Evolutionary conservation across 1,140 invertebrate genomes (phyloP).

Genomic region (Wasmannia auropunctata): DNA sequence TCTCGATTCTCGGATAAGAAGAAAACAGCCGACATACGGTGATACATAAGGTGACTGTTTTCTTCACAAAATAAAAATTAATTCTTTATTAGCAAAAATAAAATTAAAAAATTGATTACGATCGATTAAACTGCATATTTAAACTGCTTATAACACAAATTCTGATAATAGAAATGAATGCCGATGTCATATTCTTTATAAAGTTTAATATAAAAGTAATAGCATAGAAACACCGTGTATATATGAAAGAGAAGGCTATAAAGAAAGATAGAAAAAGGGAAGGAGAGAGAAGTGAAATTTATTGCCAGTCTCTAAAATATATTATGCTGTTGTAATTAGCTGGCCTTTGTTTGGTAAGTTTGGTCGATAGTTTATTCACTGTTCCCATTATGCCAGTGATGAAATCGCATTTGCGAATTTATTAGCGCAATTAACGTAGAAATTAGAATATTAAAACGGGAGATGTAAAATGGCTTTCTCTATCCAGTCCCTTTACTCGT

Average conservation of each 20-base stretch:
- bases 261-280: conserved; percentile 3
- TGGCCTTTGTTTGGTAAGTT: conserved; percentile 38
- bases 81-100: background rate
- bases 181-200: background rate
- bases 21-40: background rate
- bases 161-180: background rate
- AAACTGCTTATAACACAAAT: background rate
- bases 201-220: background rate
- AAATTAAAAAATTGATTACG: background rate
- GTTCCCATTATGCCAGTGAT: background rate
- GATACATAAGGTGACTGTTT: background rate
- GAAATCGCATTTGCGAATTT: conserved; percentile 30
- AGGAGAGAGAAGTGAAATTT: conserved; percentile 62
- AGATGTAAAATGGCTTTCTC: background rate
- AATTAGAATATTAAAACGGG: background rate
- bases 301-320: conserved; percentile 66
- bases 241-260: conserved; percentile 28
- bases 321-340: conserved; percentile 73
- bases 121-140: background rate
- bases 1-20: conserved; percentile 58
- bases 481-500: background rate
- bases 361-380: conserved; percentile 36
- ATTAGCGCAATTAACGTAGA: conserved; percentile 10
- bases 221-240: conserved; percentile 37
- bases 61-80: background rate